A percentile compares a stretch with the other conserved stretches of the same genome.
phyloP scores from a whole-genome alignment of 2,797 vertebrate species.

The Peromyscus melanophrys region DNA sequence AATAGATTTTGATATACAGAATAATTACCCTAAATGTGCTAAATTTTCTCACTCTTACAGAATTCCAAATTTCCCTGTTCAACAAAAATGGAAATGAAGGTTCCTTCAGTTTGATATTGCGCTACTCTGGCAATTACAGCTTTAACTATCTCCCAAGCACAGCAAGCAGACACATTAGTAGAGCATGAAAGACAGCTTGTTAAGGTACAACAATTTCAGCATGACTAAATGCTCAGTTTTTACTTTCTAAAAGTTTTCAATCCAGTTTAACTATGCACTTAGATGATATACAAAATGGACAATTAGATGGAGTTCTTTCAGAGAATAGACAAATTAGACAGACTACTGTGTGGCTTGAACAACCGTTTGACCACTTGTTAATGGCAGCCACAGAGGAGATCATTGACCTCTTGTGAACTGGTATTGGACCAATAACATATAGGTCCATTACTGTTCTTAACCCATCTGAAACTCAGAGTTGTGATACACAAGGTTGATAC shows the following conservation, averaged over 20 bases:
- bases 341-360: not conserved
- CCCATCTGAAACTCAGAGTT: not conserved
- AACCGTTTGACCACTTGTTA: not conserved
- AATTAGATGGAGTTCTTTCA: not conserved
- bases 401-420: not conserved
- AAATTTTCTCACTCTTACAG: not conserved
- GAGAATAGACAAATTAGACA: not conserved
- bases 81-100: not conserved
- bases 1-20: not conserved
- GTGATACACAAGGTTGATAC: not conserved
- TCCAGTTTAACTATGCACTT: not conserved
- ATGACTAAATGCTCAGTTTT: not conserved
- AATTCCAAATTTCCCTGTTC: not conserved
- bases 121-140: not conserved
- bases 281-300: not conserved
- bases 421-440: not conserved
- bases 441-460: not conserved
- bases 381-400: not conserved
- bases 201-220: not conserved
- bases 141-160: not conserved
- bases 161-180: not conserved
- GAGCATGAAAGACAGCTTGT: not conserved
- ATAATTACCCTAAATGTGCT: not conserved
- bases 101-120: not conserved
- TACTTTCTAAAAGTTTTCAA: not conserved